Percentiles rank a stretch among this genome's conserved stretches.
Conservation (phyloP, 2,888 invertebrate genomes). For the Cancer borealis region DNA sequence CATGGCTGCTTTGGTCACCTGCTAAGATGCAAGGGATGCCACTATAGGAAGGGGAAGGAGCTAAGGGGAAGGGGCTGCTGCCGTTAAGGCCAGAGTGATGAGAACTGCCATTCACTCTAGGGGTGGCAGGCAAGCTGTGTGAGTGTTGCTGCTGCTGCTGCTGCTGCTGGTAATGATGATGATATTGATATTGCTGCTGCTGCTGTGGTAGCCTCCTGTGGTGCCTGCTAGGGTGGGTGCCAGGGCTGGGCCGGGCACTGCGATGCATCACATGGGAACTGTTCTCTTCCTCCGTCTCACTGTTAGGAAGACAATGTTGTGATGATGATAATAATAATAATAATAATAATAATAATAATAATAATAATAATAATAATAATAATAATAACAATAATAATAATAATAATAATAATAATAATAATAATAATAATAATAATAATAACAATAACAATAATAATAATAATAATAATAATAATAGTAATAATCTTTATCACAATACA, state of each 20-base stretch:
- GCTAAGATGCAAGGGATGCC: conserved; percentile 51
- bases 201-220: conserved; percentile 45
- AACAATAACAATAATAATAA: too few relatives aligned
- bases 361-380: background rate
- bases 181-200: conserved; percentile 33
- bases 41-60: conserved; percentile 28
- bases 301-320: background rate
- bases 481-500: too few relatives aligned
- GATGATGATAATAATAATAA: background rate
- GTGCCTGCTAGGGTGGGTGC: conserved; percentile 4
- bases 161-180: conserved; percentile 1
- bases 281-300: conserved; percentile 70
- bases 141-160: conserved; percentile 68
- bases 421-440: too few relatives aligned
- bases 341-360: background rate
- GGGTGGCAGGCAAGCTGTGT: conserved; percentile 72
- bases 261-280: background rate
- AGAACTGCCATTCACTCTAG: conserved; percentile 69
- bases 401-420: too few relatives aligned
- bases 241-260: conserved; percentile 27
- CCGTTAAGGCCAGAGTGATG: conserved; percentile 54
- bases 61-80: conserved; percentile 42
- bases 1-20: conserved; percentile 27
- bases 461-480: too few relatives aligned
- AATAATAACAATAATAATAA: too few relatives aligned